Evolutionary conservation across 2,888 invertebrate genomes (phyloP), one percentile per base, ranked within the genome.

Genomic region (Epiblema foenella): DNA sequence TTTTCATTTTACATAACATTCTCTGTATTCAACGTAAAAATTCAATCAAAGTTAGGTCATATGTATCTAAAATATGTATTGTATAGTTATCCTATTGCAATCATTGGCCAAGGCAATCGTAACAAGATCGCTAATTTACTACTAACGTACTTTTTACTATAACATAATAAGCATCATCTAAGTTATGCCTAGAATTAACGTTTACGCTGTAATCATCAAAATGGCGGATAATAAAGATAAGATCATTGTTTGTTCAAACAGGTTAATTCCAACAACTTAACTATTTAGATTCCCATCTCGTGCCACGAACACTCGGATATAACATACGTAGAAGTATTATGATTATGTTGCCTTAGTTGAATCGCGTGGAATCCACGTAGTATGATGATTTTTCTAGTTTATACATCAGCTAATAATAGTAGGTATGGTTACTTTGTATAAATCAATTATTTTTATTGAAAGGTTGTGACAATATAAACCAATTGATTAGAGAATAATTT

Each of bases 221-320:
- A 46, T 59, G 52, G 62, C 39, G 62, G 39, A 62, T 56, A 67
- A 56, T 71, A 56, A 46, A 60, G 65, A 66, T 66, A 66, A 37
- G 2, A 62, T 71, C 65, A 33, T 46, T 66, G 66, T 71, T 49
- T 49, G 17, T 60, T 18, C 11, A 18, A 49, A 66, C 56, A 37
- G 49, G 66, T 66, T 62, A 60, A 56, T 62, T 71, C 46, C 54
- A 62, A 71, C 60, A 62, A 62, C 64, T 56, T 15, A 60, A 57
- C 64, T 46, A 37, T 66, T 60, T 59, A 71, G 66, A 71, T 71
- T 54, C 42, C 8, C 59, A 70, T 71, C 66, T 49, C 20, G n/a
- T 18, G 51, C 58, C 18, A 42, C 56, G 56, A 39, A 17, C 57
- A 10, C 46, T 57, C 42, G 54, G 58, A 37, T 29, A 60, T 49